Evolutionary conservation across 1,140 invertebrate species (phyloP), one percentile per base, ranked within the genome.

Genomic region (Drusus annulatus): DNA sequence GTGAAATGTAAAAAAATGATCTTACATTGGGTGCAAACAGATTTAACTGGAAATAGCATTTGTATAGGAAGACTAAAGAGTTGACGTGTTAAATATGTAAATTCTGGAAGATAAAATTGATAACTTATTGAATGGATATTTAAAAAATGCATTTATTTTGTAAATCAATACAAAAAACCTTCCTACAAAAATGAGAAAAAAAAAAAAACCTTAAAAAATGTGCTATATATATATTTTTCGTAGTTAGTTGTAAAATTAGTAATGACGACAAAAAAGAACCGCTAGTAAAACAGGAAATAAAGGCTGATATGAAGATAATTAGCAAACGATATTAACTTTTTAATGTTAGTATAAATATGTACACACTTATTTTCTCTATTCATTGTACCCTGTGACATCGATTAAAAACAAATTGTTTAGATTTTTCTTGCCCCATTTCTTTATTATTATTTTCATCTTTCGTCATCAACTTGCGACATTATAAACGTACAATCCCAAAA

Each of bases 321-420:
- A 76, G 75, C 75, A 77, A 77, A 77, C 52, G 65, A 76, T 74
- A 36, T 28, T 54, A 58, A 74, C 16, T 51, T 74, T 25, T 21
- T 60, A 25, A 76, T 77, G 75, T 65, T 60, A 76, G 23, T 56
- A 69, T 78, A 78, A 63, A 58, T 82, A 81, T 83, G 54, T 83
- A 83, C 80, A 83, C 82, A 83, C 82, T 79, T 77, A 83, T 76
- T 68, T 51, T 54, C 45, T 31, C 79, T 83, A 83, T 63, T 76
- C 81, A 83, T 62, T 54, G 63, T 81, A 83, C 82, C 82, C 82
- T 83, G 82, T 83, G 76, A 81, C 56, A 83, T 80, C 78, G 82
- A 81, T 83, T 83, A 78, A 83, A 83, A 81, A 76, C 76, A 83
- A 83, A 78, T 68, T 80, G 25, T 74, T 74, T 50, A 76, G 56